Evolutionary conservation across 2,888 invertebrate species (phyloP), one percentile per base, ranked within the genome.

Genomic region (Ecliptopera silaceata): DNA sequence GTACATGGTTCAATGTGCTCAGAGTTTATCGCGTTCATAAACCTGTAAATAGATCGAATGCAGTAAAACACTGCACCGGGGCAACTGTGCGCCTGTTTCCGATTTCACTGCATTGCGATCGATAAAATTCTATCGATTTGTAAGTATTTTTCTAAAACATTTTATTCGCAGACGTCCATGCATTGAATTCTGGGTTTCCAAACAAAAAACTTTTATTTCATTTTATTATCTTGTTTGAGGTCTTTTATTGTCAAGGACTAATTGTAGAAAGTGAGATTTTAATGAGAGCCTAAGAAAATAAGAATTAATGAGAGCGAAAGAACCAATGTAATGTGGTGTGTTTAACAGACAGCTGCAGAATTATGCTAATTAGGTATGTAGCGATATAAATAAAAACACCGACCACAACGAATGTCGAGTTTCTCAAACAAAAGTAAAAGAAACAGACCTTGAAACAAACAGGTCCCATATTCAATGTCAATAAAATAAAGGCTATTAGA

Each of bases 1-100:
- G 65, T 69, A 52, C 32, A 52, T 48, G 48, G 38, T 82, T 82
- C 82, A 80, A 82, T 77, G 80, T 75, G 79, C 79, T 66, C 63
- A 66, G 68, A 77, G 74, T 82, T 85, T 85, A 86, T 84, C 79
- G 81, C 77, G 71, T 84, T 84, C 84, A 82, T 86, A 86, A 84
- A 85, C 77, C 83, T 77, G 84, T 86, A 88, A 88, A 87, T 86
- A 88, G 86, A 88, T 86, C 81, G 84, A 86, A 85, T 84, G 85
- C 85, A 85, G 86, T 88, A 82, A 86, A 86, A 84, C 80, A 72
- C 70, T 72, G 76, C 75, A 78, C 70, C 70, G 69, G 64, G 66
- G 63, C 71, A 65, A 69, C 70, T 52, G 68, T 64, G 71, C 73
- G 77, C 73, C 77, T 79, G 82, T 80, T 84, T 80, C 79, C 80